phyloP scores from a whole-genome alignment of 1,140 invertebrate genomes.

The Apis florea region DNA sequence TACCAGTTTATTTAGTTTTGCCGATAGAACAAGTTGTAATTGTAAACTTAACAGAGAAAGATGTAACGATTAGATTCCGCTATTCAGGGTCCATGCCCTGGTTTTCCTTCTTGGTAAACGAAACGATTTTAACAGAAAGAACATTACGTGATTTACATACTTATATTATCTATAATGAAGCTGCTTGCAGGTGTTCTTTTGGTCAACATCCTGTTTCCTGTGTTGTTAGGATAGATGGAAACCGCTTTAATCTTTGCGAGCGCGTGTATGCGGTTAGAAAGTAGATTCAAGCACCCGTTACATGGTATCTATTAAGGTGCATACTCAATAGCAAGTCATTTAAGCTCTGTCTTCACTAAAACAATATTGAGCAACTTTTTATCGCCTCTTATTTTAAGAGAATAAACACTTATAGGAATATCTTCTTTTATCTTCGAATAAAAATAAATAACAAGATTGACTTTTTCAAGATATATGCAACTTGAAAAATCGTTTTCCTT shows the following conservation, averaged over 20 bases:
- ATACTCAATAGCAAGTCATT: too few relatives aligned
- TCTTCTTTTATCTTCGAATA: too few relatives aligned
- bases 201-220: slow-evolving; percentile 65
- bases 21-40: slow-evolving; percentile 1
- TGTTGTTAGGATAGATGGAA: slow-evolving; percentile 18
- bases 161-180: slow-evolving; percentile 36
- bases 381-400: too few relatives aligned
- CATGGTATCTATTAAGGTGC: slow-evolving; percentile 31
- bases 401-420: too few relatives aligned
- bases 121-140: slow-evolving; percentile 20
- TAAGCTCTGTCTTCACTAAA: too few relatives aligned
- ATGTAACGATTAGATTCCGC: slow-evolving; percentile 3
- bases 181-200: slow-evolving; percentile 32
- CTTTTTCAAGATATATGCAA: too few relatives aligned
- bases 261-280: slow-evolving; percentile 7
- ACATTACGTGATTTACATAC: slow-evolving; percentile 60
- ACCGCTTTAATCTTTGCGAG: not conserved
- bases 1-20: not conserved
- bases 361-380: too few relatives aligned
- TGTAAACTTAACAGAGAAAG: not conserved
- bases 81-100: slow-evolving; percentile 11
- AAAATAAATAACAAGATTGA: too few relatives aligned
- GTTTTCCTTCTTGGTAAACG: slow-evolving; percentile 25
- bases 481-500: too few relatives aligned
- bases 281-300: slow-evolving; percentile 47